These are phyloP conservation scores for Ochotona princeps DNA, from an alignment of 2,113 vertebrate genomes.

Conservation along the genomic window DNA sequence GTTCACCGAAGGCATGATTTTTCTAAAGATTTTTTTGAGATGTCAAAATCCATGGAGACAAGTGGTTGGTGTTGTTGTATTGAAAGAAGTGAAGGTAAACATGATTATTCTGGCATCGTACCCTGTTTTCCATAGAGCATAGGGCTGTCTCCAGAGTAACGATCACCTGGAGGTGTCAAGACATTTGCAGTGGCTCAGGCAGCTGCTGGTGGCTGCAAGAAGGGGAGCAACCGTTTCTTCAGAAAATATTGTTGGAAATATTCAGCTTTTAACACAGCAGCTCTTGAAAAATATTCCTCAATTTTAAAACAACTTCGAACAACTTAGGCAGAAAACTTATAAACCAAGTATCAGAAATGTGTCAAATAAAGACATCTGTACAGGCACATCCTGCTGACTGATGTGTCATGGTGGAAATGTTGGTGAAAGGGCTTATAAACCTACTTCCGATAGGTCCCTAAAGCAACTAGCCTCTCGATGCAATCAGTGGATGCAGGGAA, in stretches of 20 bases:
- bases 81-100: not conserved
- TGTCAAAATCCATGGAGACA: not conserved
- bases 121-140: not conserved
- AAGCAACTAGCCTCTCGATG: no score
- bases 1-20: not conserved
- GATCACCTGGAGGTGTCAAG: not conserved
- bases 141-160: constrained; percentile 53
- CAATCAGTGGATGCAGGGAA: no score
- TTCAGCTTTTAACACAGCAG: not conserved
- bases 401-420: accelerated
- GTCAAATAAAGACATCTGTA: not conserved
- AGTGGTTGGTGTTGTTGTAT: not conserved
- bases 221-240: not conserved
- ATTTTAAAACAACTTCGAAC: constrained; percentile 2
- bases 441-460: accelerated
- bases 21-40: not conserved
- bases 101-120: not conserved
- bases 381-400: accelerated
- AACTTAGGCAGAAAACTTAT: not conserved
- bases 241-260: not conserved
- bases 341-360: not conserved
- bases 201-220: not conserved
- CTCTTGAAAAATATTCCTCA: not conserved
- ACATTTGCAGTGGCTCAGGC: not conserved
- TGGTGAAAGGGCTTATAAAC: no score